These are phyloP conservation scores for Platyscapa corneri DNA, from an alignment of 1,140 invertebrate species.

Conservation along the genomic window DNA sequence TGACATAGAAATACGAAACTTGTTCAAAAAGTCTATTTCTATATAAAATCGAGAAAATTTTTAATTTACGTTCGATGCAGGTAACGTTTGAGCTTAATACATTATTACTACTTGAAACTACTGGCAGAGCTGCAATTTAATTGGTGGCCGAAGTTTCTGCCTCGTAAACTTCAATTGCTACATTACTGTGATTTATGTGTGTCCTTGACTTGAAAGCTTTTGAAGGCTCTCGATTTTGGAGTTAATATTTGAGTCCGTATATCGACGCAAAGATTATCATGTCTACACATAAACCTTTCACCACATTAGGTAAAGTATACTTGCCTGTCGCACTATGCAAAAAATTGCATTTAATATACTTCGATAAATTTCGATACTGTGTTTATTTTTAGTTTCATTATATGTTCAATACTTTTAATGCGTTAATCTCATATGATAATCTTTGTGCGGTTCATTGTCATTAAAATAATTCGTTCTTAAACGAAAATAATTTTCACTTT, in stretches of 20 bases:
- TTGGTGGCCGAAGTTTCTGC: constrained; percentile 44
- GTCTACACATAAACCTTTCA: neutral
- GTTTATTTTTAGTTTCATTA: neutral
- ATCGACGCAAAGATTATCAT: constrained; percentile 34
- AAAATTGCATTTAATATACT: neutral
- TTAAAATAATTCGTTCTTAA: neutral
- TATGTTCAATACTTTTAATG: no score
- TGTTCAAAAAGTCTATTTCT: no score
- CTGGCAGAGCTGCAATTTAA: constrained; percentile 34
- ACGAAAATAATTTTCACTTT: neutral
- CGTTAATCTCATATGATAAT: neutral
- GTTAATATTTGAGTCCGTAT: neutral
- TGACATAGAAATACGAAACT: no score
- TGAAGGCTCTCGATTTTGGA: constrained; percentile 25
- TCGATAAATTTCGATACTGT: neutral
- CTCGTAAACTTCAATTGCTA: constrained; percentile 42
- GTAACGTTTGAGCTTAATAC: neutral
- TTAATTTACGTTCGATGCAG: neutral
- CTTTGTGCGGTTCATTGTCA: neutral
- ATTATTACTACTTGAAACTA: constrained; percentile 35
- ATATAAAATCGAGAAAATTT: no score
- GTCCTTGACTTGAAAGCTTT: constrained; percentile 31
- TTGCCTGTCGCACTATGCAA: neutral
- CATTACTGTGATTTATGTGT: constrained; percentile 13
- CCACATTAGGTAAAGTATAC: neutral